Percentiles rank a stretch among this genome's conserved stretches.
Evolutionary conservation across 1,140 invertebrate species (phyloP).

Genomic region (Phymorhynchus buccinoides): DNA sequence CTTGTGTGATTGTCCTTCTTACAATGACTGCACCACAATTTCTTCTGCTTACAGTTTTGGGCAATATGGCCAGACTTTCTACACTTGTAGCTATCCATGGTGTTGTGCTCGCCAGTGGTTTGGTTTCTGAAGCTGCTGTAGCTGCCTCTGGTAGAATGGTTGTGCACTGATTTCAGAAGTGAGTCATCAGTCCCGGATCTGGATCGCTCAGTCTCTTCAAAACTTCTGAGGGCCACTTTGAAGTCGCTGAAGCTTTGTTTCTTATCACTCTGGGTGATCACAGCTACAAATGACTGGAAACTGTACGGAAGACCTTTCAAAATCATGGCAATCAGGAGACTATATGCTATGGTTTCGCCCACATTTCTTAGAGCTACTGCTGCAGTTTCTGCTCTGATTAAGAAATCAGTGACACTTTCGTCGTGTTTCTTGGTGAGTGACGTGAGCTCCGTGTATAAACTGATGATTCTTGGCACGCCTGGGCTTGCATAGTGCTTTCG

Average conservation of each 20-base stretch:
- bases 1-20: constrained; percentile 10
- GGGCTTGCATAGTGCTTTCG: constrained; percentile 19
- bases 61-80: background rate
- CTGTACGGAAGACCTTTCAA: constrained; percentile 42
- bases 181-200: background rate
- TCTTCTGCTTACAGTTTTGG: constrained; percentile 7
- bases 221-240: constrained; percentile 32
- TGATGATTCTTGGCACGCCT: constrained; percentile 31
- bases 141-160: background rate
- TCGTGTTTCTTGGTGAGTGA: constrained; percentile 20
- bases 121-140: background rate
- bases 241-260: constrained; percentile 40
- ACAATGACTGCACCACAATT: constrained; percentile 21
- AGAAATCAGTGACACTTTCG: constrained; percentile 43
- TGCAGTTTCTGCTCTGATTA: constrained; percentile 38
- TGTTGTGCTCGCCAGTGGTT: too few relatives aligned
- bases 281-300: constrained; percentile 22
- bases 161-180: background rate
- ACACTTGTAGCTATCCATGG: constrained; percentile 24
- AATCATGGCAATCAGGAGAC: constrained; percentile 47
- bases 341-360: constrained; percentile 38
- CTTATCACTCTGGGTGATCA: constrained; percentile 37
- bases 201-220: constrained; percentile 26
- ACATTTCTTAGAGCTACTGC: constrained; percentile 31
- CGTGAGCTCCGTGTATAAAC: constrained; percentile 33